Conservation (phyloP, 2,797 vertebrate species). For the Atherinosoma microstoma region DNA sequence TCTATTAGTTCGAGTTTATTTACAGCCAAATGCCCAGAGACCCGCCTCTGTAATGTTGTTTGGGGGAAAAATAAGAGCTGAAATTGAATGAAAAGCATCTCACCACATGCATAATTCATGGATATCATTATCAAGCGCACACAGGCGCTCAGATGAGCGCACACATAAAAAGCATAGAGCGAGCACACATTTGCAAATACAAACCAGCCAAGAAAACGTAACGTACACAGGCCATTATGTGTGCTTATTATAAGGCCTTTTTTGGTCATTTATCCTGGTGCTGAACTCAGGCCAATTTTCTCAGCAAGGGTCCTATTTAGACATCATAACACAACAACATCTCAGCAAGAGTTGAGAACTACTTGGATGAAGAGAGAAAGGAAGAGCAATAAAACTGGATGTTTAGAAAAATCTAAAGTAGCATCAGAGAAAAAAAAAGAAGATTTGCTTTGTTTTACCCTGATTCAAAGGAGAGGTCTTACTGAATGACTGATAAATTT, state of each 20-base stretch:
- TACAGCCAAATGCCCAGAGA: conserved; percentile 82
- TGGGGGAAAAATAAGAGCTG: conserved; percentile 70
- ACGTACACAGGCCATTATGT: conserved; percentile 68
- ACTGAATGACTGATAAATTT: neutral
- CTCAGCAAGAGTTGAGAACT: conserved; percentile 41
- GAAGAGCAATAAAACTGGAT: conserved; percentile 41
- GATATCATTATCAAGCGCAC: conserved; percentile 78
- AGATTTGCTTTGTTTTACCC: conserved; percentile 12
- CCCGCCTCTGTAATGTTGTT: conserved; percentile 79
- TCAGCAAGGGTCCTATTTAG: conserved; percentile 71
- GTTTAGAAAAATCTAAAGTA: conserved; percentile 51
- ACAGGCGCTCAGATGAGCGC: conserved; percentile 66
- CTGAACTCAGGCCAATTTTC: conserved; percentile 73
- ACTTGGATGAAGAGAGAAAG: conserved; percentile 18
- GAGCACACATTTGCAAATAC: conserved; percentile 57
- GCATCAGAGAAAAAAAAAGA: conserved; percentile 22
- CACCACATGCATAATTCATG: conserved; percentile 81
- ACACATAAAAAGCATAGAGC: conserved; percentile 58
- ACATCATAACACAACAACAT: conserved; percentile 66
- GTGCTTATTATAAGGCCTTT: conserved; percentile 69
- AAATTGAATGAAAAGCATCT: conserved; percentile 83
- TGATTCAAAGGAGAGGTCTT: conserved; percentile 28
- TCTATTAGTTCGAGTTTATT: conserved; percentile 84
- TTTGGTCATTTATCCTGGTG: conserved; percentile 68
- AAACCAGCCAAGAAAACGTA: conserved; percentile 39